These are phyloP conservation scores for Ariolimax columbianus DNA, from an alignment of 2,888 invertebrate genomes.

Conservation along the genomic window DNA sequence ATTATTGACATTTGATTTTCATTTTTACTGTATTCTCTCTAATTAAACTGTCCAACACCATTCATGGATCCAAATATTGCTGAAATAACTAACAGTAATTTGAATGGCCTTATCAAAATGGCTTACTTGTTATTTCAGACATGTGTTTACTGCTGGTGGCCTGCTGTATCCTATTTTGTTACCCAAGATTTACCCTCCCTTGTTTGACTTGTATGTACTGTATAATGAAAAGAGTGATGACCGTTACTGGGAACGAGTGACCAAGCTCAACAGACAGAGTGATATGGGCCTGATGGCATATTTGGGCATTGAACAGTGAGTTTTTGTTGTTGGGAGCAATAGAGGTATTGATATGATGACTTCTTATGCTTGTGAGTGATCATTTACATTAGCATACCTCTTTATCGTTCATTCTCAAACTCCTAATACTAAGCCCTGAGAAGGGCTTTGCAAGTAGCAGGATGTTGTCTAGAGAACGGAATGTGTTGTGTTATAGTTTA, in stretches of 20 bases:
- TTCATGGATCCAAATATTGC: too few relatives aligned
- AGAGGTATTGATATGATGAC: background rate
- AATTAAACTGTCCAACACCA: too few relatives aligned
- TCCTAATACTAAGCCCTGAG: too few relatives aligned
- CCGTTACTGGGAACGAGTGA: conserved; percentile 87
- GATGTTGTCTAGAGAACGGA: too few relatives aligned
- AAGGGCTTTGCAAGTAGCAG: too few relatives aligned
- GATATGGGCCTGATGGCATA: conserved; percentile 88
- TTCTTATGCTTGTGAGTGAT: background rate
- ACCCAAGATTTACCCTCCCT: conserved; percentile 87
- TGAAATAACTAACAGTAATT: too few relatives aligned
- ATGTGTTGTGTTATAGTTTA: too few relatives aligned
- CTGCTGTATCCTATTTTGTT: conserved; percentile 87
- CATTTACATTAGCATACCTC: too few relatives aligned
- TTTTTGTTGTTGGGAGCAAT: conserved; percentile 55
- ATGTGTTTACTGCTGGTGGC: conserved; percentile 69
- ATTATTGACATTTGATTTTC: too few relatives aligned
- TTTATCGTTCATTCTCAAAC: too few relatives aligned
- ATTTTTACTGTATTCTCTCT: too few relatives aligned
- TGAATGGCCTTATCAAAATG: background rate
- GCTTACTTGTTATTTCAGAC: conserved; percentile 54
- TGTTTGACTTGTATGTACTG: conserved; percentile 89
- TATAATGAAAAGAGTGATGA: conserved; percentile 88
- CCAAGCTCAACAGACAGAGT: conserved; percentile 89
- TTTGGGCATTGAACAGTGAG: conserved; percentile 88